Conservation (phyloP, 2,113 vertebrate genomes). For the Ranitomeya imitator region DNA sequence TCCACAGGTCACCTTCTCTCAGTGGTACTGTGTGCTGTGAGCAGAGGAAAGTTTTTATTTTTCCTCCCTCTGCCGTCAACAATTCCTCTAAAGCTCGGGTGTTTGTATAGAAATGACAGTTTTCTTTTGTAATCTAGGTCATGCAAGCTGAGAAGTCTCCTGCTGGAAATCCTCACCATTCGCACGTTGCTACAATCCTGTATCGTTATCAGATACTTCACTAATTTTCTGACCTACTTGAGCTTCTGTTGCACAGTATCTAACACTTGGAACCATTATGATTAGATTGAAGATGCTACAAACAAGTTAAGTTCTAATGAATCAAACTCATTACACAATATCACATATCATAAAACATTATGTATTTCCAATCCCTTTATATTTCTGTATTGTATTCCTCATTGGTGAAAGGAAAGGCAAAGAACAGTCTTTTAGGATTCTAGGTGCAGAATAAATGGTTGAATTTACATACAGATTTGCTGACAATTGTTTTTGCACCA, state of each 20-base stretch:
- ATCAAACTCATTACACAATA: neutral
- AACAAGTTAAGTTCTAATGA: neutral
- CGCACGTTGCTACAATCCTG: neutral
- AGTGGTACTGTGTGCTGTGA: neutral
- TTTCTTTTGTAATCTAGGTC: constrained; percentile 33
- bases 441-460: neutral
- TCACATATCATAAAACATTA: neutral
- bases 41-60: constrained; percentile 6
- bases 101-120: constrained; percentile 10
- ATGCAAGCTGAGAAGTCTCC: constrained; percentile 35
- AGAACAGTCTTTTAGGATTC: neutral
- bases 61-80: constrained; percentile 35
- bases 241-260: neutral
- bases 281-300: neutral
- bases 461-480: too few relatives aligned
- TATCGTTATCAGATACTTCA: neutral
- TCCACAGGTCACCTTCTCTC: neutral
- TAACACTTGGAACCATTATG: neutral
- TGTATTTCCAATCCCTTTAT: neutral
- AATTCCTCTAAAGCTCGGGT: constrained; percentile 62
- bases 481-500: too few relatives aligned
- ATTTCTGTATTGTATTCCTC: neutral
- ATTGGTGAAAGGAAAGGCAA: neutral
- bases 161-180: constrained; percentile 16
- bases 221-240: constrained; percentile 25